These are phyloP conservation scores for Molothrus ater DNA, from an alignment of 2,797 vertebrate species.

Conservation along the genomic window DNA sequence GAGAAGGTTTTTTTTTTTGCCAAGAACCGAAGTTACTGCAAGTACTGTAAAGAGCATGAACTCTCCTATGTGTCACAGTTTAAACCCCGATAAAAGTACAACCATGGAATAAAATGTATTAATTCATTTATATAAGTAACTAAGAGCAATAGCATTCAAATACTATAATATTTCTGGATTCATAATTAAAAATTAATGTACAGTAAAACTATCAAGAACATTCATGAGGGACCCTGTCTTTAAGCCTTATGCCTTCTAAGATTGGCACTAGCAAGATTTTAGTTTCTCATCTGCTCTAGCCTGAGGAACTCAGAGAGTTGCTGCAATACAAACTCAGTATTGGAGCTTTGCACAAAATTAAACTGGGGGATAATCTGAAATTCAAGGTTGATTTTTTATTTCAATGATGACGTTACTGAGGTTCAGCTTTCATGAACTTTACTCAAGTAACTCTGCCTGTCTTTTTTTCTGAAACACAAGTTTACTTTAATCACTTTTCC, in stretches of 20 bases:
- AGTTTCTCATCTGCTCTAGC: background rate
- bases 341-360: background rate
- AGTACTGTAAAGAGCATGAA: background rate
- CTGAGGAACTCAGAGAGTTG: background rate
- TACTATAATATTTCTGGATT: background rate
- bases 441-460: background rate
- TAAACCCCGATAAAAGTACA: background rate
- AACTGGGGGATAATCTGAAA: background rate
- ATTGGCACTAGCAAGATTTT: background rate
- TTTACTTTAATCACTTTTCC: background rate
- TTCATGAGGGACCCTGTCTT: background rate
- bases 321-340: background rate
- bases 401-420: background rate
- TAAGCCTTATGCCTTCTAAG: background rate
- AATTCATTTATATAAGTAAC: background rate
- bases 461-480: background rate
- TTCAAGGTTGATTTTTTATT: background rate
- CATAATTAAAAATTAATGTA: background rate
- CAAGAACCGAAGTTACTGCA: background rate
- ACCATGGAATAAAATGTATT: background rate
- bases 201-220: background rate
- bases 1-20: background rate
- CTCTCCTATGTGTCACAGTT: background rate
- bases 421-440: background rate
- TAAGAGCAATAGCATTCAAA: background rate